These are phyloP conservation scores for Micrasema longulum DNA, from an alignment of 1,140 invertebrate genomes.

Conservation along the genomic window DNA sequence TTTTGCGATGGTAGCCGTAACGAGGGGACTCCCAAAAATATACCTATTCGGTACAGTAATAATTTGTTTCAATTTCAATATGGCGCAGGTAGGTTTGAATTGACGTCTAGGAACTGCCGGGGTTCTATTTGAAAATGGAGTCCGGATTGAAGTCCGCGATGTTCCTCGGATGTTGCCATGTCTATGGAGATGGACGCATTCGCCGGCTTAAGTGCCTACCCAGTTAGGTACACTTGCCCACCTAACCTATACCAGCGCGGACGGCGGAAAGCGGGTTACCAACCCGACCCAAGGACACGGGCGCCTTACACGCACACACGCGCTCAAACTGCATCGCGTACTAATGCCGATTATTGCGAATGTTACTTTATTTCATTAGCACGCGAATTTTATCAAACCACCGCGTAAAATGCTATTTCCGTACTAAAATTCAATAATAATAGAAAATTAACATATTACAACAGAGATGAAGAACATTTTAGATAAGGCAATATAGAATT, in stretches of 20 bases:
- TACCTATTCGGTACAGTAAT: neutral
- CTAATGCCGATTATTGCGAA: neutral
- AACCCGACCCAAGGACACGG: constrained; percentile 47
- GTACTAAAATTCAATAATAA: too few species aligned
- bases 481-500: too few species aligned
- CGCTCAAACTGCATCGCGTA: neutral
- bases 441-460: too few species aligned
- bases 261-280: constrained; percentile 40
- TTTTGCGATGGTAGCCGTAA: neutral
- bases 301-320: constrained; percentile 1
- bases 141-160: constrained; percentile 3
- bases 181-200: constrained; percentile 30
- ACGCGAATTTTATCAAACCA: neutral
- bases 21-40: neutral
- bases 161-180: constrained; percentile 6
- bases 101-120: neutral
- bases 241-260: constrained; percentile 11
- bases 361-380: neutral
- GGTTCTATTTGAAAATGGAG: constrained; percentile 17
- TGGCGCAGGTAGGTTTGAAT: neutral
- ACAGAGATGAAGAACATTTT: too few species aligned
- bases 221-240: constrained; percentile 1
- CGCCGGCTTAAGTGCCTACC: neutral
- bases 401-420: too few species aligned
- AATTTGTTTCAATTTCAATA: too few species aligned